Evolutionary conservation across 2,888 invertebrate genomes (phyloP), one percentile per base, ranked within the genome.

Genomic region (Polydrusus cervinus): DNA sequence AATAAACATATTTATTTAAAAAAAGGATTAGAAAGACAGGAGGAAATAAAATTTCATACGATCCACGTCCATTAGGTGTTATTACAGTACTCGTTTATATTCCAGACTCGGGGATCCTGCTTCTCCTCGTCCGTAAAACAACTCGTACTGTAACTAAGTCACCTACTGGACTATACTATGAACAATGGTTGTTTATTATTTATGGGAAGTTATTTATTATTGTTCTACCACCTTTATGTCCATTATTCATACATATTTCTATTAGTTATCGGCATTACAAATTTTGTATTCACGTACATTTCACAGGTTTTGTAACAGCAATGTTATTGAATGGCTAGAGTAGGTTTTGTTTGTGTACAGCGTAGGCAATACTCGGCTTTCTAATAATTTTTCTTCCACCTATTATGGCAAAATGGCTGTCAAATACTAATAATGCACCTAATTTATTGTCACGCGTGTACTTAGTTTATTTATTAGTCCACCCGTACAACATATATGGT

Each of bases 371-470:
- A 34, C 45, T 18, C 30, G 62, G 68, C 68, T 68, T 73, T 73
- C 68, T 73, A 73, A 73, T 71, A 68, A 73, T 73, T 73, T 68
- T 69, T 43, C 69, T 64, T 69, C 67, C 64, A 47, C 69, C 74
- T 40, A 69, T 74, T 74, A 74, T 47, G 74, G 74, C 74, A 69
- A 74, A 74, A 64, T 47, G 69, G 49, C 69, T 74, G 74, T 74
- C 74, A 74, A 74, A 74, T 69, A 74, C 69, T 64, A 74, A 74
- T 74, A 74, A 69, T 74, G 74, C 74, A 57, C 57, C 74, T 74
- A 74, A 70, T 74, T 74, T 74, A 74, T 53, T 40, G 70, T 51
- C 62, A 45, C 45, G 62, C 65, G 34, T 65, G 40, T 25, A 47
- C 57, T 47, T 43, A 43, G 49, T 20, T 67, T 72, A 72, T 67